Conservation (phyloP, 2,888 invertebrate genomes). For the Eupithecia dodoneata region DNA sequence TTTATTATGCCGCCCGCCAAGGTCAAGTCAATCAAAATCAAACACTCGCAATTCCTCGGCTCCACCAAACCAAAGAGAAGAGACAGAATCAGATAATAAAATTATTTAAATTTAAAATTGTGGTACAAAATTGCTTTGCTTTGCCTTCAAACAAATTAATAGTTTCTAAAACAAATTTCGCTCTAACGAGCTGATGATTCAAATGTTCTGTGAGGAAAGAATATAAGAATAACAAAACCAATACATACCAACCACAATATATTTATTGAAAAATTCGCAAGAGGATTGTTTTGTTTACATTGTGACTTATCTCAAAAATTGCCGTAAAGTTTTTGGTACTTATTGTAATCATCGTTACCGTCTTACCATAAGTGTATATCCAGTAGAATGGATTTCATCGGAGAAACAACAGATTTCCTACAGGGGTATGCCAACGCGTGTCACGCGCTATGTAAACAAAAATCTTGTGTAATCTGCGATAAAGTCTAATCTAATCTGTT, state of each 20-base stretch:
- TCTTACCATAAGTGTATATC: neutral
- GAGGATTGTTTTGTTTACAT: slow-evolving; percentile 1
- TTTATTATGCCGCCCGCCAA: too few species aligned
- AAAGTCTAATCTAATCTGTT: slow-evolving; percentile 38
- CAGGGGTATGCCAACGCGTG: slow-evolving; percentile 41
- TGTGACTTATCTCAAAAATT: neutral
- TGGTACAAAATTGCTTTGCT: neutral
- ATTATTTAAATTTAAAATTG: too few species aligned
- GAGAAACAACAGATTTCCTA: slow-evolving; percentile 48
- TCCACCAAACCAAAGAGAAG: too few species aligned
- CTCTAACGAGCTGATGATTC: neutral
- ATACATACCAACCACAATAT: neutral
- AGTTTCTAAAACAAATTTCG: neutral
- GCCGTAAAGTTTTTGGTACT: neutral
- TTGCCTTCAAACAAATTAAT: neutral
- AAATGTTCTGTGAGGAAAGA: neutral
- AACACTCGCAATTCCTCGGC: too few species aligned
- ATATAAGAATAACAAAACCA: neutral
- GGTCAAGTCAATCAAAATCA: too few species aligned
- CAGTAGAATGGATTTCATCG: slow-evolving; percentile 49
- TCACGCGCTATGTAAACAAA: slow-evolving; percentile 34
- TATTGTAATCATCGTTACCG: neutral
- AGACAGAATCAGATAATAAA: too few species aligned
- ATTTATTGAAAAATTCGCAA: neutral
- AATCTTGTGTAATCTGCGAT: slow-evolving; percentile 10